Percentiles rank a stretch among this genome's conserved stretches.
These are phyloP conservation scores for Spilosoma lubricipeda DNA, from an alignment of 2,888 invertebrate species.

Conservation along the genomic window DNA sequence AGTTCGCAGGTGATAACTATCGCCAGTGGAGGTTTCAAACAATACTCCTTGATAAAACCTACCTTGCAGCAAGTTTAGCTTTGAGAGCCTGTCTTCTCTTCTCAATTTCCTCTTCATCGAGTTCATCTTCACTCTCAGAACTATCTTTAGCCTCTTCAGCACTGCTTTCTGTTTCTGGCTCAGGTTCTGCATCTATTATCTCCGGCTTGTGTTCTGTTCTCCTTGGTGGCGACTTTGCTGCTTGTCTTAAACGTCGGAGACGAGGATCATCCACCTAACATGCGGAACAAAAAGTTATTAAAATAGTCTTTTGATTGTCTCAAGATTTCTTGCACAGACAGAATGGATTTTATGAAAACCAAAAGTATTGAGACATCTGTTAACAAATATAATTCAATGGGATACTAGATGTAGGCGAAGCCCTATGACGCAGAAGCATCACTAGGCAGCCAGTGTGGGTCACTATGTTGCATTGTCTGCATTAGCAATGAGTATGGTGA, in stretches of 20 bases:
- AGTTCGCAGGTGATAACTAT: too few relatives aligned
- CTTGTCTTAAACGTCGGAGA: constrained; percentile 90
- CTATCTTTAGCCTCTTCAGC: constrained; percentile 74
- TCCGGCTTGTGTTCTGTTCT: constrained; percentile 86
- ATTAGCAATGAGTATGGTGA: too few relatives aligned
- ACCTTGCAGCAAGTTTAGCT: constrained; percentile 81
- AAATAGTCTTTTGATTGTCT: too few relatives aligned
- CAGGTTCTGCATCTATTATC: constrained; percentile 80
- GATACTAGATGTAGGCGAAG: too few relatives aligned
- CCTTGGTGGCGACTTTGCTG: constrained; percentile 83
- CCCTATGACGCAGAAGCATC: too few relatives aligned
- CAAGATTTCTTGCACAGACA: background rate
- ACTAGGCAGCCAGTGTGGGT: too few relatives aligned
- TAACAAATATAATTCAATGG: too few relatives aligned
- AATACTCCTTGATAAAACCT: background rate
- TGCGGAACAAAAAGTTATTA: background rate
- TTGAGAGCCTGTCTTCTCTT: constrained; percentile 88
- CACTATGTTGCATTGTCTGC: too few relatives aligned
- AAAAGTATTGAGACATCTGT: background rate
- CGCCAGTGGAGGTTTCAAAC: too few relatives aligned
- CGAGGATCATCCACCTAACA: constrained; percentile 92
- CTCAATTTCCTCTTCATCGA: constrained; percentile 95
- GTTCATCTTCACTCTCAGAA: constrained; percentile 92
- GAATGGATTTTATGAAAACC: background rate
- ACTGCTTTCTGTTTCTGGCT: constrained; percentile 79